Base-by-base conservation (phyloP, 2,888 invertebrate genomes). In the Cephus rjabovi region DNA sequence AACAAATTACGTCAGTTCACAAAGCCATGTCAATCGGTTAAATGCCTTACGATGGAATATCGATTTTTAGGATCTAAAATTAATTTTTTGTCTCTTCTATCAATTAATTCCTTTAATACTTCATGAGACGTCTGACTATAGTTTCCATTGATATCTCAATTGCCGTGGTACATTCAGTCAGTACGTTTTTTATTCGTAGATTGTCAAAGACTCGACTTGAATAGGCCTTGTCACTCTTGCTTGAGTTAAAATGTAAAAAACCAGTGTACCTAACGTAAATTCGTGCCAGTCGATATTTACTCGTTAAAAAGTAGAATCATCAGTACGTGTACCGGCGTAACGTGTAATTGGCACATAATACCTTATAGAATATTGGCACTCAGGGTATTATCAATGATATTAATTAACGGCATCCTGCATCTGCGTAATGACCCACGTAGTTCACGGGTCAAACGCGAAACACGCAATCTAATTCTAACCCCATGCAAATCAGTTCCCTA, bases 401-500 rank as follows among this genome's bases (percentile, higher is more conserved):
- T 71, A 34, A 71, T 33, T 71, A 15, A 33, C 31, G 71, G 12
- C 31, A 12, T 34, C 71, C 71, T 30, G 1, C 31, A 33, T 31
- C 71, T 71, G 33, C 33, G 71, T 71, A 71, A 71, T 34, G 71
- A 71, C 71, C 71, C 71, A 12, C 71, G 71, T 23, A 23, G 33
- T 31, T 4, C 71, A 33, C 71, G 80, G 83, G 84, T 83, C 82
- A 86, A 84, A 84, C 81, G 77, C 79, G 82, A 78, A 76, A 71
- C 78, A 78, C 80, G 85, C 86, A 80, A 87, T 87, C 87, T 83
- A 86, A 86, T 86, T 87, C 80, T 77, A 76, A 77, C 77, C 81
- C 82, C 82, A 87, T 87, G 88, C 86, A 88, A 87, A 88, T 87
- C 86, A 83, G 78, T 83, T 75, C 78, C 83, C 83, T 83, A 84